phyloP scores from a whole-genome alignment of 2,113 vertebrate species.

The Panthera leo region DNA sequence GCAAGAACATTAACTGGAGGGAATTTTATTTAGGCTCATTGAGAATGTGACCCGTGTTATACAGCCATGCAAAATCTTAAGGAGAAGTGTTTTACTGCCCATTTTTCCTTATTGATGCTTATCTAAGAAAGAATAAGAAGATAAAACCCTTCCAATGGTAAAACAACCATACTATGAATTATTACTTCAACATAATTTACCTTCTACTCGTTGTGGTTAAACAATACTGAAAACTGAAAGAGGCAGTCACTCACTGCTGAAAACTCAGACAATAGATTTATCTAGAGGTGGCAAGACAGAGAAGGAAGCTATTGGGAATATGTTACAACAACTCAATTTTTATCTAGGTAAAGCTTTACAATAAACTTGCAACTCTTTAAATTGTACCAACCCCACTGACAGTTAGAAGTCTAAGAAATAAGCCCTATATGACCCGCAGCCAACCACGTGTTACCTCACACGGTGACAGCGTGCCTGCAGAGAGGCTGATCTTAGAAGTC shows the following conservation, averaged over 20 bases:
- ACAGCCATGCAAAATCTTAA: conserved; percentile 68
- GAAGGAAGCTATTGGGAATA: not conserved
- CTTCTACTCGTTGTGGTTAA: not conserved
- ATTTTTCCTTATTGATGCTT: conserved; percentile 78
- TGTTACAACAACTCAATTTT: not conserved
- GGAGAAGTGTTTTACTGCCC: conserved; percentile 72
- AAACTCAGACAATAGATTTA: not conserved
- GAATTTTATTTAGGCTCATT: conserved; percentile 70
- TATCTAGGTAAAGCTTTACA: not conserved
- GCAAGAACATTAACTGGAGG: conserved; percentile 73
- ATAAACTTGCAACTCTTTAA: not conserved
- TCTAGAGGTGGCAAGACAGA: not conserved
- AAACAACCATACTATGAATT: not conserved
- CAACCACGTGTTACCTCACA: fast-evolving
- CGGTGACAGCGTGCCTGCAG: fast-evolving
- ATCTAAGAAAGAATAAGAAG: conserved; percentile 75
- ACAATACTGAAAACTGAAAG: too few relatives aligned
- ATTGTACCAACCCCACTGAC: not conserved
- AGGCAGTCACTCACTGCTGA: not conserved
- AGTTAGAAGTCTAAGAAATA: not conserved
- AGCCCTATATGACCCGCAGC: fast-evolving
- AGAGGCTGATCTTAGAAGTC: not conserved
- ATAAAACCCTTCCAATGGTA: conserved; percentile 65
- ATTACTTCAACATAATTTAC: not conserved
- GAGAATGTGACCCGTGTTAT: conserved; percentile 58